phyloP scores from a whole-genome alignment of 2,888 invertebrate species.

The Andrena trimmerana region DNA sequence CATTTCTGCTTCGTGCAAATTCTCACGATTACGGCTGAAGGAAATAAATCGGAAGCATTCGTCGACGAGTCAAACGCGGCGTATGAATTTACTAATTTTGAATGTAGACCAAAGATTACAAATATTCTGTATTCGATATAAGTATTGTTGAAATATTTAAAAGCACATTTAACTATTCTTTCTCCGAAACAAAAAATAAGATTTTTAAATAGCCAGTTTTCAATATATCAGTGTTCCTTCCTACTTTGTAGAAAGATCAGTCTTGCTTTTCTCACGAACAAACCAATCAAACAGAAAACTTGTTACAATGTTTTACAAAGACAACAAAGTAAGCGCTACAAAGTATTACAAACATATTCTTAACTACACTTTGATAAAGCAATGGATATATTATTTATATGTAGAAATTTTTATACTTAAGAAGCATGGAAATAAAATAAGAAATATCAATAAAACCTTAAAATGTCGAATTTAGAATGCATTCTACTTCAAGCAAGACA shows the following conservation, averaged over 20 bases:
- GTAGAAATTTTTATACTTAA: neutral
- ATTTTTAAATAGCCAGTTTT: slow-evolving; percentile 8
- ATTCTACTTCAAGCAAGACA: neutral
- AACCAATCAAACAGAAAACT: slow-evolving; percentile 20
- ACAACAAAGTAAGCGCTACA: slow-evolving; percentile 43
- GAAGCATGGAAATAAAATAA: neutral
- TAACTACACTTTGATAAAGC: slow-evolving; percentile 18
- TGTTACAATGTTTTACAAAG: slow-evolving; percentile 21
- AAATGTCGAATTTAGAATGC: neutral
- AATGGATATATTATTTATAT: slow-evolving; percentile 7
- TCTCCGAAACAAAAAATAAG: neutral
- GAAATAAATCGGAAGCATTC: slow-evolving; percentile 14
- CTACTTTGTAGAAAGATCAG: slow-evolving; percentile 13
- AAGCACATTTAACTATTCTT: slow-evolving; percentile 2
- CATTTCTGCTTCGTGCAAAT: slow-evolving; percentile 21
- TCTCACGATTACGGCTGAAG: slow-evolving; percentile 14
- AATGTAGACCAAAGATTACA: slow-evolving; percentile 13
- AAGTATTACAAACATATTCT: slow-evolving; percentile 64
- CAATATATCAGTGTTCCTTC: slow-evolving; percentile 11
- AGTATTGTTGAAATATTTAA: neutral
- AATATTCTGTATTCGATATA: neutral
- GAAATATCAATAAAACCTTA: neutral
- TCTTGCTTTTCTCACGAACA: slow-evolving; percentile 1
- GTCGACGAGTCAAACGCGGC: slow-evolving; percentile 22
- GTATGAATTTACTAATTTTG: slow-evolving; percentile 16